Percentiles rank a stretch among this genome's conserved stretches.
These are phyloP conservation scores for Actinemys pallida DNA, from an alignment of 2,113 vertebrate species.

Conservation along the genomic window DNA sequence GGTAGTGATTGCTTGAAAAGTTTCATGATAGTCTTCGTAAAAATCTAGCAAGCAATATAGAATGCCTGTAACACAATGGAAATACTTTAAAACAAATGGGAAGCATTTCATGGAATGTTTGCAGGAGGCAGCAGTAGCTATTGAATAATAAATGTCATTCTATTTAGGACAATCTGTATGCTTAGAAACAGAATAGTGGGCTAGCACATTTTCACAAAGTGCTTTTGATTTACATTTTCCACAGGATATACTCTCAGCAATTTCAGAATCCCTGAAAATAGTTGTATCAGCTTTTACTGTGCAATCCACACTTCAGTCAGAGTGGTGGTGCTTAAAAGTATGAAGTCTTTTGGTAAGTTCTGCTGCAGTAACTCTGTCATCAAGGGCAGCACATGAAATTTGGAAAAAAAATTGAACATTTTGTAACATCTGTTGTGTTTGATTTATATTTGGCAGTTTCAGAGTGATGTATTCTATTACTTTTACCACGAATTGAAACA, in stretches of 20 bases:
- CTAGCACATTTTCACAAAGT: background rate
- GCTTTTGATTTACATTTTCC: background rate
- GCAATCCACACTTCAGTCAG: background rate
- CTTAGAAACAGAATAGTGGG: background rate
- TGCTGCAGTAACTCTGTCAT: background rate
- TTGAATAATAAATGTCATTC: background rate
- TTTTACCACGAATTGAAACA: background rate
- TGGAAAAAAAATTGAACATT: background rate
- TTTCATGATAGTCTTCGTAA: too few relatives aligned
- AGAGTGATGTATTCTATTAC: background rate
- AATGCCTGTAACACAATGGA: too few relatives aligned
- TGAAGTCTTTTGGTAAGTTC: background rate
- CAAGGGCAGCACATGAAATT: background rate
- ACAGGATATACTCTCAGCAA: background rate
- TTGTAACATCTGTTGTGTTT: background rate
- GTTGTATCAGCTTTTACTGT: background rate
- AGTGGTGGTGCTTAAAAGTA: background rate
- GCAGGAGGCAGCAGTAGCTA: too few relatives aligned
- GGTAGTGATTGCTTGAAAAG: too few relatives aligned
- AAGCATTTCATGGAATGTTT: too few relatives aligned
- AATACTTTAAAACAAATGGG: too few relatives aligned
- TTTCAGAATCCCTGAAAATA: background rate
- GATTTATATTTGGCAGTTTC: background rate
- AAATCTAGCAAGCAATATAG: too few relatives aligned
- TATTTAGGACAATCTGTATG: background rate